Percentiles rank a stretch among this genome's conserved stretches.
Evolutionary conservation across 2,797 vertebrate genomes (phyloP).

Genomic region (Oreochromis grahami): DNA sequence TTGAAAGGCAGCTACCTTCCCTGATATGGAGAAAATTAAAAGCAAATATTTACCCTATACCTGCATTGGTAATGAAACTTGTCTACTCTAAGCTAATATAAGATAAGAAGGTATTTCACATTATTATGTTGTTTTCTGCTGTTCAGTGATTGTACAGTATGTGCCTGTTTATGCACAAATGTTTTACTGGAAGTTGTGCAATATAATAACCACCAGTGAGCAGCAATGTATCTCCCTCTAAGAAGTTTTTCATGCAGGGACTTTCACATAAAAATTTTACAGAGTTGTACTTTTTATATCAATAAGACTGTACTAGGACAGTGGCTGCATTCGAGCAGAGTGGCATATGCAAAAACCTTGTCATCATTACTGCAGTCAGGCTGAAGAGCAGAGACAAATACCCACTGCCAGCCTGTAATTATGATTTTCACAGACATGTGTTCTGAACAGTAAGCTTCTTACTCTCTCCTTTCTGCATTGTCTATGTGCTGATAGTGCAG

Average conservation of each 20-base stretch:
- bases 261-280: not conserved
- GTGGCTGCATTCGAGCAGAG: not conserved
- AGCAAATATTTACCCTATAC: conserved; percentile 28
- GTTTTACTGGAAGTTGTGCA: not conserved
- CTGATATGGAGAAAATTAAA: conserved; percentile 31
- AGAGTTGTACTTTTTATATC: not conserved
- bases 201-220: not conserved
- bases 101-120: conserved; percentile 1
- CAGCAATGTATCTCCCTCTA: not conserved
- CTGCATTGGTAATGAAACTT: conserved; percentile 15
- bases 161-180: not conserved
- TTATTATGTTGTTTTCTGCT: not conserved
- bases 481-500: conserved; percentile 11
- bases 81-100: conserved; percentile 3
- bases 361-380: conserved; percentile 6
- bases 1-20: not conserved
- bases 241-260: not conserved
- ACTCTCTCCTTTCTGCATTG: not conserved
- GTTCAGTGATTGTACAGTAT: not conserved
- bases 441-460: conserved; percentile 17
- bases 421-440: conserved; percentile 20
- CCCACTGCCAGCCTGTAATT: conserved; percentile 27
- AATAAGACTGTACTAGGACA: conserved; percentile 2
- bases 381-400: conserved; percentile 17
- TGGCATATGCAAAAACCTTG: not conserved